Evolutionary conservation across 2,888 invertebrate genomes (phyloP), one percentile per base, ranked within the genome.

Genomic region (Leucophora obtusa): DNA sequence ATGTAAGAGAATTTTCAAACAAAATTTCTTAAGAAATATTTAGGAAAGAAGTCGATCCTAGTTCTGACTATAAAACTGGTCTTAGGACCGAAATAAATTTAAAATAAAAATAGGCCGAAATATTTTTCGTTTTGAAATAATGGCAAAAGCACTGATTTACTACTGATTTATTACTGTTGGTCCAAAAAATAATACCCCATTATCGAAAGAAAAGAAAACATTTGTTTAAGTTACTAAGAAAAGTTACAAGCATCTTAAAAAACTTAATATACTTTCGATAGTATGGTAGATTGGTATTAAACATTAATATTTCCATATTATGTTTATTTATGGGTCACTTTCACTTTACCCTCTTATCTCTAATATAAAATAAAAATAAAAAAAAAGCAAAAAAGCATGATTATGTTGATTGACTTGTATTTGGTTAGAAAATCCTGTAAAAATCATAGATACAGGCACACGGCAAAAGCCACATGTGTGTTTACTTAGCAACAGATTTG

Each of bases 361-460:
- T 58, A 47, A 9, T n/a, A 2, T 9, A 56, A 50, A 62, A 14
- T 1, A 10, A 21, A 33, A 10, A 60, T 8, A 14, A 60, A 18
- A 66, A 59, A 53, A 15, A 56, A 54, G 17, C 14, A 50, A 58
- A n/a, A n/a, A n/a, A 69, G 66, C 73, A 73, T 81, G 77, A 81
- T 81, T 81, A 77, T 77, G 73, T 81, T 81, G 77, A 81, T 81
- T 81, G 81, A 81, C 81, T 81, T 77, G 73, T 81, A 77, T 81
- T 81, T 81, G 77, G 77, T 77, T 81, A 77, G 81, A 77, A 70
- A 81, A 77, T 77, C 77, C 73, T 60, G 54, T 70, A 77, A 77
- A 76, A 73, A 59, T 28, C 62, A 28, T 62, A 51, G 24, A 33
- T 35, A 50, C 38, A 72, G 18, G 38, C 54, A 65, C 63, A 17